Evolutionary conservation across 1,140 invertebrate species (phyloP), one percentile per base, ranked within the genome.

Genomic region (Scaptomyza graminum): DNA sequence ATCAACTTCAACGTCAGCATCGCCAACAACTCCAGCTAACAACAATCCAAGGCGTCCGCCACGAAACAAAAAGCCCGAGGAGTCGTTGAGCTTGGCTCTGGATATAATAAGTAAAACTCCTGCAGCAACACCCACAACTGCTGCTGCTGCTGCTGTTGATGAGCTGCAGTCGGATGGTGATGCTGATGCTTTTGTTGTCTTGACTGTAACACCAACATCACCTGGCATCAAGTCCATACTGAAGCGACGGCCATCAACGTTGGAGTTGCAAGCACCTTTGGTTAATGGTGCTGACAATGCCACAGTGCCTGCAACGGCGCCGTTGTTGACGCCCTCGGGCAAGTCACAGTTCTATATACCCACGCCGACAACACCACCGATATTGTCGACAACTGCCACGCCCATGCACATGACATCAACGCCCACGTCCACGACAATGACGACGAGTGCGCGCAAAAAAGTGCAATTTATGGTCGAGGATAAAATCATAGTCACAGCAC

Each of bases 331-430:
- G 63, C 74, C 83, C 9, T 79, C 89, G 84, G 93, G 93, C 84
- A 93, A 93, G 72, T 94, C 94, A 68, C 93, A 94, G 77, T 95
- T 95, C 93, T 95, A 95, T 88, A 91, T 95, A 69, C 94, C 94
- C 7, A 93, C 94, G 74, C 94, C 94, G 41, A 91, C 91, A 64
- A 64, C 63, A 1, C 39, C 60, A 13, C 31, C 52, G 8, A 59
- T 50, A 41, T 6, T 25, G 43, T 8, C 34, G n/a, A 62, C 74
- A 28, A 49, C 68, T n/a, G 34, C 44, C 39, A 39, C 59, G 25
- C n/a, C 49, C 28, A 31, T 31, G 5, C 28, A 31, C 28, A 31
- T 22, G 18, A 22, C 5, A 5, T 31, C 28, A 31, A 31, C 28
- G 28, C 28, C 44, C 39, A 39, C 59, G 25, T 8, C 49, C 28